Conservation (phyloP, 2,888 invertebrate species). For the Eugnorisma glareosa region DNA sequence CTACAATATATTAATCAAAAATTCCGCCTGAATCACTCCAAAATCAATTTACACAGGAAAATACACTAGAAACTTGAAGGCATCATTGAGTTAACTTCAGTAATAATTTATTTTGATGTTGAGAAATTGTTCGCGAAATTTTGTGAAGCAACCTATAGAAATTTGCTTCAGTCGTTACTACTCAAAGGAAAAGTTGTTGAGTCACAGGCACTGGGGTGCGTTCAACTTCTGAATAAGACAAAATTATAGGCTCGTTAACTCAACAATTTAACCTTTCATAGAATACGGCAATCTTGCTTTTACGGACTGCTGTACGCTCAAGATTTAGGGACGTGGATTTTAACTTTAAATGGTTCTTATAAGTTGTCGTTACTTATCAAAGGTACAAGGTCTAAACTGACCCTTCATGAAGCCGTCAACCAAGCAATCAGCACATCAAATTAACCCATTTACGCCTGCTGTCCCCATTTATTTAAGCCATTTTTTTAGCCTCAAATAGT, state of each 20-base stretch:
- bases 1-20: slow-evolving; percentile 39
- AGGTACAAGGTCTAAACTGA: too few relatives aligned
- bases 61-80: slow-evolving; percentile 47
- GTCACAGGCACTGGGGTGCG: slow-evolving; percentile 44
- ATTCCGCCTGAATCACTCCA: slow-evolving; percentile 41
- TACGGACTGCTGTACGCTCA: neutral
- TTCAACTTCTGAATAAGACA: slow-evolving; percentile 60
- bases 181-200: slow-evolving; percentile 60
- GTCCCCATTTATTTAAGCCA: too few relatives aligned
- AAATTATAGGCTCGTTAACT: slow-evolving; percentile 65
- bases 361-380: neutral
- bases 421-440: too few relatives aligned
- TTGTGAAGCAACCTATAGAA: slow-evolving; percentile 55
- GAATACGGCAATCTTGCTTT: slow-evolving; percentile 34
- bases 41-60: slow-evolving; percentile 57
- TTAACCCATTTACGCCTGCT: too few relatives aligned
- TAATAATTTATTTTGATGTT: slow-evolving; percentile 63
- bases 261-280: slow-evolving; percentile 45
- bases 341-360: neutral
- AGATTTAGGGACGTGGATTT: neutral
- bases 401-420: too few relatives aligned
- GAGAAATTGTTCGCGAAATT: slow-evolving; percentile 62
- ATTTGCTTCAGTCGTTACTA: slow-evolving; percentile 53
- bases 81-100: slow-evolving; percentile 53
- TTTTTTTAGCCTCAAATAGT: too few relatives aligned